Evolutionary conservation across 2,113 vertebrate species (phyloP).

Genomic region (Bufo gargarizans): DNA sequence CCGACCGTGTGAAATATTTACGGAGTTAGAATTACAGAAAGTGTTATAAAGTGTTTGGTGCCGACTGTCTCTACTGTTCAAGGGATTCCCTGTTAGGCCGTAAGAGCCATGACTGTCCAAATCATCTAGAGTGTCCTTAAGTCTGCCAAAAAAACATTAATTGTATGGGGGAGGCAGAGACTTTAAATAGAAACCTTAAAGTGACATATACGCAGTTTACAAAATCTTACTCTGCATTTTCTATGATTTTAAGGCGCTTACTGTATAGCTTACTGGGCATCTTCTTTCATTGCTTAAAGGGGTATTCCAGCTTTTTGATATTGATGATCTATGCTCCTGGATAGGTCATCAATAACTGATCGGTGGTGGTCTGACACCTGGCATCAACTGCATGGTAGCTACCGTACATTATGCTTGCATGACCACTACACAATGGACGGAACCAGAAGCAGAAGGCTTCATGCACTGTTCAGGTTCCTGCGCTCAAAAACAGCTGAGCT

Average conservation of each 20-base stretch:
- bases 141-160: slow-evolving; percentile 38
- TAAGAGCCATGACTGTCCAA: not conserved
- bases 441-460: no score
- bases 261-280: not conserved
- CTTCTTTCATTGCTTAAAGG: not conserved
- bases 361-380: no score
- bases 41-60: slow-evolving; percentile 26
- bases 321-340: no score
- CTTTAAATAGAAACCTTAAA: slow-evolving; percentile 11
- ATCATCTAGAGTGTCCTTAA: slow-evolving; percentile 18
- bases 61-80: slow-evolving; percentile 10
- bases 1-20: not conserved
- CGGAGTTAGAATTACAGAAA: slow-evolving; percentile 27
- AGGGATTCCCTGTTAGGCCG: slow-evolving; percentile 31
- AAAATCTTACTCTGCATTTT: slow-evolving; percentile 2
- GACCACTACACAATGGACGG: no score
- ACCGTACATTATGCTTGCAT: no score
- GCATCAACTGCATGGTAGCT: no score
- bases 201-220: not conserved
- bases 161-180: not conserved
- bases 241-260: not conserved
- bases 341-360: no score
- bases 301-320: no score
- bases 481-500: no score
- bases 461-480: no score